Conservation (phyloP, 2,888 invertebrate species). For the Dasypolia templi region DNA sequence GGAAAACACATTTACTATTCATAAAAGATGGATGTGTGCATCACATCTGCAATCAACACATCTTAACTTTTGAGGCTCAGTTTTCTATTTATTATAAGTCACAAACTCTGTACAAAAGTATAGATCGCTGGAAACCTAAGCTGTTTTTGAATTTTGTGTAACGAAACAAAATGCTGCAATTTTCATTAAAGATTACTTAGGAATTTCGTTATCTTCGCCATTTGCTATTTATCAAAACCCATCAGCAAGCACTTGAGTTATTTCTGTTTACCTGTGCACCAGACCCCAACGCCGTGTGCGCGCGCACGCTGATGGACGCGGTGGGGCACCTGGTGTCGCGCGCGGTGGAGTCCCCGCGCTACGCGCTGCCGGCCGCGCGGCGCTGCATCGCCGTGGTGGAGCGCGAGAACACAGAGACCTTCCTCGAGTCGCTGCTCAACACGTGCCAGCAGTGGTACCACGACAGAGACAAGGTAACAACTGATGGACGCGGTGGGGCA, state of each 20-base stretch:
- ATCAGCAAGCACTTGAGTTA: constrained; percentile 4
- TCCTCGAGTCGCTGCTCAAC: constrained; percentile 96
- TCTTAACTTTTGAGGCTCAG: too few relatives aligned
- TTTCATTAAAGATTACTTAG: too few relatives aligned
- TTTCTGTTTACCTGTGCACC: not conserved
- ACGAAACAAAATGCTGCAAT: not conserved
- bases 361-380: constrained; percentile 95
- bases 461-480: constrained; percentile 87
- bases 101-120: not conserved
- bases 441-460: constrained; percentile 97
- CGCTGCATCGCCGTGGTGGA: constrained; percentile 96
- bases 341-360: constrained; percentile 94
- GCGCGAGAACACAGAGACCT: constrained; percentile 96
- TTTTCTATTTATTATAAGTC: not conserved
- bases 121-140: not conserved
- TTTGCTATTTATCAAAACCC: not conserved
- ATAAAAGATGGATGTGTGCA: not conserved
- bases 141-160: not conserved
- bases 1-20: not conserved
- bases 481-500: constrained; percentile 94
- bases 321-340: constrained; percentile 95
- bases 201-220: too few relatives aligned
- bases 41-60: not conserved
- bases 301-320: constrained; percentile 94
- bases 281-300: constrained; percentile 94